Evolutionary conservation across 2,888 invertebrate genomes (phyloP).

Genomic region (Tachina grossa): DNA sequence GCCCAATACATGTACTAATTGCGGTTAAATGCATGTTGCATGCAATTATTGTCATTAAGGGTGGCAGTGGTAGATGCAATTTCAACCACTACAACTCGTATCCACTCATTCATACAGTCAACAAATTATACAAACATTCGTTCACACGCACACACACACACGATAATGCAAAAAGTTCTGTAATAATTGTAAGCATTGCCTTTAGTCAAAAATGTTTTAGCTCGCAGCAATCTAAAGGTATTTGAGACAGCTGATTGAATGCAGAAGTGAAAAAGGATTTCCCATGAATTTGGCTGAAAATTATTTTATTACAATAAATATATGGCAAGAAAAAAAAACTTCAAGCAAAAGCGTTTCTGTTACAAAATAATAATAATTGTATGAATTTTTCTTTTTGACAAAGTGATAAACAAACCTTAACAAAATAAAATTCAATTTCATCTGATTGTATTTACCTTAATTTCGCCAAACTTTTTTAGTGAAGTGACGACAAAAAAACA

Average conservation of each 20-base stretch:
- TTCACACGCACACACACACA: not conserved
- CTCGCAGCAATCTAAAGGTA: not conserved
- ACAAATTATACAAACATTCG: constrained; percentile 34
- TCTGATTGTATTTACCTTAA: not conserved
- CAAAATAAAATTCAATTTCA: too few species aligned
- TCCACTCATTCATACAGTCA: constrained; percentile 17
- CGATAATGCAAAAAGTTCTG: not conserved
- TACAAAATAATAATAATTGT: too few species aligned
- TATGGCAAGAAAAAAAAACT: not conserved
- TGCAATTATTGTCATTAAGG: constrained; percentile 73
- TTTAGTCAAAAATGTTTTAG: constrained; percentile 37
- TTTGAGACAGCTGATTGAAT: constrained; percentile 31
- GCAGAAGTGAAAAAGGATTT: not conserved
- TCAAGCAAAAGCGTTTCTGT: too few species aligned
- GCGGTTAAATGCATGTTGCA: constrained; percentile 81
- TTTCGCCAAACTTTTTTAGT: too few species aligned
- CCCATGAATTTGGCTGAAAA: not conserved
- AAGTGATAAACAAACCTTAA: not conserved
- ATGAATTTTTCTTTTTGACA: too few species aligned
- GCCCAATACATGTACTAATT: constrained; percentile 82
- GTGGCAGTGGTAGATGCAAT: constrained; percentile 64
- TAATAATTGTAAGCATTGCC: constrained; percentile 46
- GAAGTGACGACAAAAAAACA: too few species aligned
- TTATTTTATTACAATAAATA: not conserved
- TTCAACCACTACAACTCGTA: constrained; percentile 33